Conservation (phyloP, 2,888 invertebrate species). For the Tetanocera ferruginea region DNA sequence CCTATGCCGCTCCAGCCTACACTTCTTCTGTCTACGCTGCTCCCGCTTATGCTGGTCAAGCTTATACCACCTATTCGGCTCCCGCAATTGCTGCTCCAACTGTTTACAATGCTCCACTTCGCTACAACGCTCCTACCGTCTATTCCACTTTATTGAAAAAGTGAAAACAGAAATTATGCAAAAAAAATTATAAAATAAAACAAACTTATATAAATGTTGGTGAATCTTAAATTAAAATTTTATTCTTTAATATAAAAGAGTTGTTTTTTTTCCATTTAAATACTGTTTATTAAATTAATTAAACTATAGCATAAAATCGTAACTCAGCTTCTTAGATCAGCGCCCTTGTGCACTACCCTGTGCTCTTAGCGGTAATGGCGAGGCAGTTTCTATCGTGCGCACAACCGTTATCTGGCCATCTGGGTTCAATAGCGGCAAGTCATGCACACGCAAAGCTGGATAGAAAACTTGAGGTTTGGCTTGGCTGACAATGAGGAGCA, state of each 20-base stretch:
- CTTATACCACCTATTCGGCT: constrained; percentile 47
- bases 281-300: background rate
- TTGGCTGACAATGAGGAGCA: constrained; percentile 9
- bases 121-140: background rate
- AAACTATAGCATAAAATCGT: too few relatives aligned
- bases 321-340: background rate
- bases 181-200: background rate
- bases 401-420: constrained; percentile 15
- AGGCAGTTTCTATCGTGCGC: background rate
- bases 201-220: background rate
- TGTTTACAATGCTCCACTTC: background rate
- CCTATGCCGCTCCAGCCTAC: constrained; percentile 50
- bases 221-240: background rate
- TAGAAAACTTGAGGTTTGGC: background rate
- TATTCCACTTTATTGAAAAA: constrained; percentile 17
- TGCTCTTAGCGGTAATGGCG: background rate
- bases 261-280: background rate
- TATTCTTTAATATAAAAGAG: background rate
- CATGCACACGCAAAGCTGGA: background rate
- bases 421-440: background rate
- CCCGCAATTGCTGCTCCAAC: constrained; percentile 19
- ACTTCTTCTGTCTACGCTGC: constrained; percentile 31
- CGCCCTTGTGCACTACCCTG: background rate
- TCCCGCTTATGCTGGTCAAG: background rate
- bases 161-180: background rate